Base-by-base conservation (phyloP, 2,888 invertebrate species). In the Ochropleura leucogaster region DNA sequence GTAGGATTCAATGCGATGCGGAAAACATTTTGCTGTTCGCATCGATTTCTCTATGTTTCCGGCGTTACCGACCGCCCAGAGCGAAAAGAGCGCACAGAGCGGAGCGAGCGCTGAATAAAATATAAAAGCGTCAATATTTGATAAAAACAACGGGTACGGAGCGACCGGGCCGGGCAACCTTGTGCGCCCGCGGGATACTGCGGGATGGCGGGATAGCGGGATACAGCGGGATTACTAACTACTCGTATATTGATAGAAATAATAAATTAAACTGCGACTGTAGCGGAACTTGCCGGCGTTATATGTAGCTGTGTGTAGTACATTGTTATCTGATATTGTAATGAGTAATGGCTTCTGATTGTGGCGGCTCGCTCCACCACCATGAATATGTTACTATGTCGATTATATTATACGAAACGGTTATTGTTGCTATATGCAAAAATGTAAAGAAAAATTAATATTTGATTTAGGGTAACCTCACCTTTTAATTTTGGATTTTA, bases 111-210 rank as follows among this genome's bases (percentile, higher is more conserved):
- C 69, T 85, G 71, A 84, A 84, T 84, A 76, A 84, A 82, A 85
- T 83, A 84, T 84, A 69, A 62, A 76, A 83, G 73, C 83, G 68
- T 82, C 85, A 82, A 84, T 85, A 84, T 85, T 85, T 84, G 79
- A 84, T 85, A 83, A 83, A 82, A 83, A 78, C 70, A 85, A 72
- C 70, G 74, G 57, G 51, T 71, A 20, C 30, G 3, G 12, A 53
- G 49, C 53, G 42, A 46, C 68, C 57, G 40, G n/a, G 46, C 57
- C 59, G n/a, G 46, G 20, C 65, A 42, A n/a, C 51, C 69, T 16
- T 0, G 65, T 51, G 77, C 55, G 64, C 57, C 16, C 30, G 10
- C 14, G 16, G 63, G 53, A 14, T 3, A 14, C 30, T 30, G 30
- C 30, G 30, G 30, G 30, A 30, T 30, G n/a, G 42, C n/a, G 46